A percentile compares a stretch with the other conserved stretches of the same genome.
phyloP scores from a whole-genome alignment of 2,888 invertebrate species.

The Trissoscelio sp. region DNA sequence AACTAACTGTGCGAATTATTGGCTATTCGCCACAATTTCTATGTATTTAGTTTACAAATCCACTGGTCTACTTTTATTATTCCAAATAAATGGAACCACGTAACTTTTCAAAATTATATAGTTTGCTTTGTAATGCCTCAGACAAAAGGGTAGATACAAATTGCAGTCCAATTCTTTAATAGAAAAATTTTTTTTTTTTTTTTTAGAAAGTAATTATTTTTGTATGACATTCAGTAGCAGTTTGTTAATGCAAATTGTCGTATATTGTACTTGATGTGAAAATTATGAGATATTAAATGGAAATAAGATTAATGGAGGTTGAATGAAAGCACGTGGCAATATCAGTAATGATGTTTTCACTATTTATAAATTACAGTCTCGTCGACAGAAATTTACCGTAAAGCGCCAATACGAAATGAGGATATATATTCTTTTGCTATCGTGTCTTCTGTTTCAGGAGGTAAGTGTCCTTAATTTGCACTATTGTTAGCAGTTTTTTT shows the following conservation, averaged over 20 bases:
- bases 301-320: conserved; percentile 12
- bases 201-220: too few relatives aligned
- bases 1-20: conserved; percentile 3
- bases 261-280: background rate
- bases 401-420: conserved; percentile 82
- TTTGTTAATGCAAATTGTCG: background rate
- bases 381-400: conserved; percentile 36
- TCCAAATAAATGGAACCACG: conserved; percentile 34
- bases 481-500: too few relatives aligned
- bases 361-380: conserved; percentile 44
- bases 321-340: conserved; percentile 18
- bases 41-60: conserved; percentile 49
- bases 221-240: too few relatives aligned
- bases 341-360: conserved; percentile 38
- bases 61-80: conserved; percentile 26
- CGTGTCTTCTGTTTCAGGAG: conserved; percentile 84
- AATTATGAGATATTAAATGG: background rate
- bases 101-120: conserved; percentile 5
- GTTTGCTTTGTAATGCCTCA: background rate
- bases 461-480: conserved; percentile 80
- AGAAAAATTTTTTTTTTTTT: too few relatives aligned
- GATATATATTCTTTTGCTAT: conserved; percentile 83
- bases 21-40: conserved; percentile 25
- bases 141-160: background rate
- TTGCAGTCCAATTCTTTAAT: too few relatives aligned